Evolutionary conservation across 2,888 invertebrate species (phyloP), one percentile per base, ranked within the genome.

Genomic region (Sphecodes monilicornis): DNA sequence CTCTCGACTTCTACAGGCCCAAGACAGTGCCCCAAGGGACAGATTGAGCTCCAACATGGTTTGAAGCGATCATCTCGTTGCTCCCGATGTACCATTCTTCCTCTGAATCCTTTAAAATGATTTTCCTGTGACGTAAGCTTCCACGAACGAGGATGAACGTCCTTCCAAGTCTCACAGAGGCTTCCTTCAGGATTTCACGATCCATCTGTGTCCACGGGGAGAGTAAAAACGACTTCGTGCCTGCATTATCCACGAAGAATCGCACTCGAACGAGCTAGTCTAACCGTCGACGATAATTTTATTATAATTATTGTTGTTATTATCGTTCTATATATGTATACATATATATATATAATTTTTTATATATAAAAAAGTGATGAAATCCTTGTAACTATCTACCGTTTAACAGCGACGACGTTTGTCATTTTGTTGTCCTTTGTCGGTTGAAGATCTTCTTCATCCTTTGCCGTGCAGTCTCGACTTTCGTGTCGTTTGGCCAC

Each of bases 301-400:
- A 88, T 88, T 80, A 78, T 86, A 72, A 80, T 85, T 87, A 76
- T 82, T 87, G 85, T 84, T 80, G 70, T 87, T 80, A 78, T 83
- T 86, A 86, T 91, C 82, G 70, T 84, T 78, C 77, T 80, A 80
- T 84, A 78, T 84, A 86, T 86, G 36, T 80, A 76, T 81, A 54
- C 80, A 72, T 88, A 78, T 86, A 84, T 86, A 84, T 80, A 82
- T 78, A 77, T 76, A 76, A 85, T 75, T 80, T 90, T 64, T 88
- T 89, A 88, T 91, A 91, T 92, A 92, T 91, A 92, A 92, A 92
- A 92, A 92, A 92, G 91, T 91, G 90, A 89, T 89, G 92, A 92
- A 92, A 91, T 88, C 85, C 86, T 91, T 89, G 88, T 91, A 91
- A 89, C 92, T 91, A 92, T 91, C 90, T 92, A 92, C 88, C 91